Conservation (phyloP, 2,888 invertebrate genomes). For the Blastobasis adustella region DNA sequence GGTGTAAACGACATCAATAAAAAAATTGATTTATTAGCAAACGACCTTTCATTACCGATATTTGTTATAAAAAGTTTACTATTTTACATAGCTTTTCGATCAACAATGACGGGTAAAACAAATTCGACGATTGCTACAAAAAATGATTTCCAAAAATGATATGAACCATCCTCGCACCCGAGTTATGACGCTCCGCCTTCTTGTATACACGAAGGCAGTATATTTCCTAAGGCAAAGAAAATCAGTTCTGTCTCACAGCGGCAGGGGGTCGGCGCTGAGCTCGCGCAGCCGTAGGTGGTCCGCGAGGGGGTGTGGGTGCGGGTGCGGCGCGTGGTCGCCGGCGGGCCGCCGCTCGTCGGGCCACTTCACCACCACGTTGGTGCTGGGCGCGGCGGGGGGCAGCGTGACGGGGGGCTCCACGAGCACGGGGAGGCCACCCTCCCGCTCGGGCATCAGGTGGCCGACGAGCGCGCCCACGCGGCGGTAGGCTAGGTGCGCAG, state of each 20-base stretch:
- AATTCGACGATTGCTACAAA: too few relatives aligned
- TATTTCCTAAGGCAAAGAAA: slow-evolving; percentile 42
- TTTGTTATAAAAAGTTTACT: too few relatives aligned
- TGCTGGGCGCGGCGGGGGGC: slow-evolving; percentile 33
- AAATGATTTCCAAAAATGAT: too few relatives aligned
- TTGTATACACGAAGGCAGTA: slow-evolving; percentile 35
- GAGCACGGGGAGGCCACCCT: slow-evolving; percentile 50
- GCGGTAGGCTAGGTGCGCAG: slow-evolving; percentile 41
- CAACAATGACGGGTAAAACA: too few relatives aligned
- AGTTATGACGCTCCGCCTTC: slow-evolving; percentile 39
- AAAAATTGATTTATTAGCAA: too few relatives aligned
- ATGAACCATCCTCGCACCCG: slow-evolving; percentile 31
- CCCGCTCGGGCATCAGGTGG: slow-evolving; percentile 51
- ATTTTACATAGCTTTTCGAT: too few relatives aligned
- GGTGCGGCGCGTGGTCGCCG: slow-evolving; percentile 26
- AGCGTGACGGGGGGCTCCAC: slow-evolving; percentile 63
- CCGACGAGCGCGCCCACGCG: slow-evolving; percentile 55
- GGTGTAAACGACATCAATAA: too few relatives aligned
- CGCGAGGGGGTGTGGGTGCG: slow-evolving; percentile 41
- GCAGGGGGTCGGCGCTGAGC: slow-evolving; percentile 42
- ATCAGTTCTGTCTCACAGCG: slow-evolving; percentile 31
- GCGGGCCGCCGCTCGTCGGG: slow-evolving; percentile 41
- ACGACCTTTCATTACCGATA: too few relatives aligned
- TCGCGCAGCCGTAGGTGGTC: slow-evolving; percentile 54
- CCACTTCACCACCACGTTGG: slow-evolving; percentile 61